Evolutionary conservation across 2,888 invertebrate genomes (phyloP).

Genomic region (Sphaerophoria rueppellii): DNA sequence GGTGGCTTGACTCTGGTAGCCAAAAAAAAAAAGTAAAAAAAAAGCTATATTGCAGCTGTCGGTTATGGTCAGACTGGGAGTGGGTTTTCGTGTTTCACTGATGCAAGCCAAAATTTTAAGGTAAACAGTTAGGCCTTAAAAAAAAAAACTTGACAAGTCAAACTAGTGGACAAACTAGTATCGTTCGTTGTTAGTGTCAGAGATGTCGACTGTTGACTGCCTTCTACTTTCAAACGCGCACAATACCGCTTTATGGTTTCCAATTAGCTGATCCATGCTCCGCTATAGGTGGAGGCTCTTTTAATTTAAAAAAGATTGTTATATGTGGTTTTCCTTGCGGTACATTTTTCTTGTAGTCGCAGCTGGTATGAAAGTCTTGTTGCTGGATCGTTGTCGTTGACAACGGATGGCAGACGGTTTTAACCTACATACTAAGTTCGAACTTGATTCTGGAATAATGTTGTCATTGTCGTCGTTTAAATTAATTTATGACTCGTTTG

Average conservation of each 20-base stretch:
- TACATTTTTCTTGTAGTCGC: constrained; percentile 41
- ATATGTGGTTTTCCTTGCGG: constrained; percentile 69
- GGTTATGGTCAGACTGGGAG: constrained; percentile 48
- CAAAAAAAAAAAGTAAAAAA: constrained; percentile 17
- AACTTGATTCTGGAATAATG: constrained; percentile 51
- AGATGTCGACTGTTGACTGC: constrained; percentile 42
- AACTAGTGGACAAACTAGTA: not conserved
- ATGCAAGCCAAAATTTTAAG: constrained; percentile 6
- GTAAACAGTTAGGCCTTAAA: not conserved
- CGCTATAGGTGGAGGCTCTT: constrained; percentile 25
- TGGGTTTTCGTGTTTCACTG: constrained; percentile 40
- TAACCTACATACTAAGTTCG: constrained; percentile 61
- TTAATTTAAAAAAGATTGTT: not conserved
- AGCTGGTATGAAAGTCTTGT: not conserved
- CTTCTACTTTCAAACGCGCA: constrained; percentile 26
- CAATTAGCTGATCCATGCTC: constrained; percentile 53
- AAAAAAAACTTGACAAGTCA: constrained; percentile 25
- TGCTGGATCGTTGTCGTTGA: not conserved
- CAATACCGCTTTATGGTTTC: constrained; percentile 60
- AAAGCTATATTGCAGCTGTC: not conserved
- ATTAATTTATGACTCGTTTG: constrained; percentile 48
- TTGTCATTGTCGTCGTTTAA: constrained; percentile 8
- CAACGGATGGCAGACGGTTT: constrained; percentile 18
- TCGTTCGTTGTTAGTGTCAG: constrained; percentile 17
- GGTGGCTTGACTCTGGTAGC: constrained; percentile 6